These are phyloP conservation scores for Aphidius gifuensis DNA, from an alignment of 1,140 invertebrate genomes.

Conservation along the genomic window DNA sequence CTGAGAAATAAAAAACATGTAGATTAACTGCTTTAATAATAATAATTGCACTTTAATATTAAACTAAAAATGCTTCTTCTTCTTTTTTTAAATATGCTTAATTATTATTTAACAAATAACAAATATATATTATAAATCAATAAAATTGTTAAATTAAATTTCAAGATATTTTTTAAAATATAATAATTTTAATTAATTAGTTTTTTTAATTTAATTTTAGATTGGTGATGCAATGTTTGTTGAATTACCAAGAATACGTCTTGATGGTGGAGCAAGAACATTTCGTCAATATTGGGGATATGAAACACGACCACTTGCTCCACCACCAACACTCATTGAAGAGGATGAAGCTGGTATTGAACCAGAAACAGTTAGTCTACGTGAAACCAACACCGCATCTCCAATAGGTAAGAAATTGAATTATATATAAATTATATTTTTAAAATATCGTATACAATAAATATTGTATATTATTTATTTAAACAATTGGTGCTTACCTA, in stretches of 20 bases:
- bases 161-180: too few species aligned
- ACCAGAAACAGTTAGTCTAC: slow-evolving; percentile 56
- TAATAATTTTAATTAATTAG: too few species aligned
- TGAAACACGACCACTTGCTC: slow-evolving; percentile 60
- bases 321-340: slow-evolving; percentile 66
- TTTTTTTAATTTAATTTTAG: slow-evolving; percentile 40
- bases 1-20: background rate
- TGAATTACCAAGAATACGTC: slow-evolving; percentile 64
- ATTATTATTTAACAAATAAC: background rate
- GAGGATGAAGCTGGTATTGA: slow-evolving; percentile 62
- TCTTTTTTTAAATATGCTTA: background rate
- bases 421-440: slow-evolving; percentile 7
- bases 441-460: too few species aligned
- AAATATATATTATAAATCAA: too few species aligned
- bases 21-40: too few species aligned
- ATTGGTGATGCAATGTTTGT: slow-evolving; percentile 62
- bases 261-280: slow-evolving; percentile 65
- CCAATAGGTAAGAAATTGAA: slow-evolving; percentile 55
- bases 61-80: background rate
- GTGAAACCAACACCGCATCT: slow-evolving; percentile 57
- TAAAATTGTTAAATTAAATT: too few species aligned
- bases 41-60: too few species aligned
- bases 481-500: too few species aligned
- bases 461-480: too few species aligned
- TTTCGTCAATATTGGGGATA: slow-evolving; percentile 64